A percentile compares a stretch with the other conserved stretches of the same genome.
These are phyloP conservation scores for Polypedilum pembai DNA, from an alignment of 1,140 invertebrate genomes.

Conservation along the genomic window DNA sequence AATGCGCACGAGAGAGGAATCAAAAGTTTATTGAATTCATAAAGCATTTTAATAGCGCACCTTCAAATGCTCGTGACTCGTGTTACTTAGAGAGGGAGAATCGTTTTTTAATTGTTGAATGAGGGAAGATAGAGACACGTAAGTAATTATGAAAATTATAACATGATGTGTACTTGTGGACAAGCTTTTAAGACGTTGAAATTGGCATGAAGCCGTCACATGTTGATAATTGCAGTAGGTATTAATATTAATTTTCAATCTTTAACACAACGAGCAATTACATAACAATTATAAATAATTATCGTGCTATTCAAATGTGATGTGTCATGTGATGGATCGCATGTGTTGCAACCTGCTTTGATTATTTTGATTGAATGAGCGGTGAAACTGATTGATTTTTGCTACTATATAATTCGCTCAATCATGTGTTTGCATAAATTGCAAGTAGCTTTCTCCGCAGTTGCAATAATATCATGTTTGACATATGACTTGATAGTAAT, in stretches of 20 bases:
- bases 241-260: conserved; percentile 11
- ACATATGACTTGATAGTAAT: neutral
- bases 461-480: neutral
- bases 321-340: conserved; percentile 12
- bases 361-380: neutral
- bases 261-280: conserved; percentile 18
- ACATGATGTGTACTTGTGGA: conserved; percentile 16
- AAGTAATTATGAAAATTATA: conserved; percentile 8
- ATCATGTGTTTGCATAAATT: neutral
- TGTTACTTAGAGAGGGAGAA: neutral
- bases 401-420: conserved; percentile 22
- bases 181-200: conserved; percentile 12
- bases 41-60: neutral
- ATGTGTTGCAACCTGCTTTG: neutral
- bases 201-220: conserved; percentile 1
- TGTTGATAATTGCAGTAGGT: neutral
- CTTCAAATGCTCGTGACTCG: neutral
- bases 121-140: neutral
- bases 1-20: neutral
- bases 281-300: conserved; percentile 14
- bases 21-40: conserved; percentile 19
- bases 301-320: conserved; percentile 11
- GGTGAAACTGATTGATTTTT: conserved; percentile 25
- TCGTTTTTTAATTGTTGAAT: neutral
- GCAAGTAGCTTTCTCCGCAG: no score